Evolutionary conservation across 1,140 invertebrate species (phyloP).

Genomic region (Drosophila lini): DNA sequence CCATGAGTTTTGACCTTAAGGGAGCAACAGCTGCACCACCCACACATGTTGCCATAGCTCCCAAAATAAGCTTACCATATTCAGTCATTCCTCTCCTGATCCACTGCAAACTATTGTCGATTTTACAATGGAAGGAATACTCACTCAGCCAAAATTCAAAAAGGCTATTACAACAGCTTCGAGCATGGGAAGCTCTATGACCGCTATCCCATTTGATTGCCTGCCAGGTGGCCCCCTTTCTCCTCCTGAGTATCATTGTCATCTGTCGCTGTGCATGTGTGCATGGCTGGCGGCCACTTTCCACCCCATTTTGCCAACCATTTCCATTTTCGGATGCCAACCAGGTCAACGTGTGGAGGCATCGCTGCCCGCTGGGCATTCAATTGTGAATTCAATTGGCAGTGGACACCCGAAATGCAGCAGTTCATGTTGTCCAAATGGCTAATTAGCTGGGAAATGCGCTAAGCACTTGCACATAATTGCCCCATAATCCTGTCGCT

Average conservation of each 20-base stretch:
- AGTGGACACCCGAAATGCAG: conserved; percentile 55
- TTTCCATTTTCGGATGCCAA: conserved; percentile 37
- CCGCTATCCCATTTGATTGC: conserved; percentile 20
- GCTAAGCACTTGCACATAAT: conserved; percentile 82
- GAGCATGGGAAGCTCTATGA: not conserved
- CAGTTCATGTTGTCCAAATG: conserved; percentile 54
- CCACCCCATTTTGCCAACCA: conserved; percentile 10
- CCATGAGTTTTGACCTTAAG: conserved; percentile 1
- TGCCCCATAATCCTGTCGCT: conserved; percentile 60
- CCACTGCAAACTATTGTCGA: conserved; percentile 35
- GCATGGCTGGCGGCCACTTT: conserved; percentile 22
- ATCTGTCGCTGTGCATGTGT: conserved; percentile 34
- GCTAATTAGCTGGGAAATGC: conserved; percentile 78
- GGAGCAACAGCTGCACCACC: conserved; percentile 21
- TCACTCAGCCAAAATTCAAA: conserved; percentile 32
- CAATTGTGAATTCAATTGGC: conserved; percentile 71
- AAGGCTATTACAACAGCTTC: conserved; percentile 45
- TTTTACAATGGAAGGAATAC: conserved; percentile 19
- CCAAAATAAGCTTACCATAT: conserved; percentile 7
- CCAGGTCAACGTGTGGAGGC: conserved; percentile 22
- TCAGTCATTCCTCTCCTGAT: conserved; percentile 15
- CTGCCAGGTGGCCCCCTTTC: conserved; percentile 50
- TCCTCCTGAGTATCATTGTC: conserved; percentile 20
- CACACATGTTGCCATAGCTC: conserved; percentile 16
- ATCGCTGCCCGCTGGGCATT: conserved; percentile 51